Evolutionary conservation across 2,888 invertebrate genomes (phyloP).

Genomic region (Branchipolynoe longqiensis): DNA sequence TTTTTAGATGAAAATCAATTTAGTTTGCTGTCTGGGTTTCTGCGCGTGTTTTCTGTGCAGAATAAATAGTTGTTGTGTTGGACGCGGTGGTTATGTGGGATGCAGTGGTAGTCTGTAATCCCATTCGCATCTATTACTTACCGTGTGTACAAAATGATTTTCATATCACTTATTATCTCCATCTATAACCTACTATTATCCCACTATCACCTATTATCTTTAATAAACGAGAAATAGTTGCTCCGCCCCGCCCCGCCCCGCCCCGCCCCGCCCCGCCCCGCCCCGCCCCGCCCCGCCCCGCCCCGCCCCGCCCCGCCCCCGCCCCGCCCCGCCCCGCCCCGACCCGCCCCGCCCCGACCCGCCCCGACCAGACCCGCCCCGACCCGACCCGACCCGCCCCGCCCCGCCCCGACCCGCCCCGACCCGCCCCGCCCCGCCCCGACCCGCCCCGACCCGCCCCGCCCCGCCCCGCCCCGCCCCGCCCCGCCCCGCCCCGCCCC

Average conservation of each 20-base stretch:
- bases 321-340: background rate
- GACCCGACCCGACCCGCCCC: background rate
- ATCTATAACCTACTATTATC: too few relatives aligned
- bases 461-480: conserved; percentile 4
- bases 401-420: background rate
- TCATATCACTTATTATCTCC: too few relatives aligned
- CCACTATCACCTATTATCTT: too few relatives aligned
- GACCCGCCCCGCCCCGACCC: background rate
- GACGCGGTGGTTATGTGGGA: too few relatives aligned
- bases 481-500: conserved; percentile 7
- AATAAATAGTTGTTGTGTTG: too few relatives aligned
- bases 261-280: background rate
- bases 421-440: background rate
- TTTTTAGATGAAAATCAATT: too few relatives aligned
- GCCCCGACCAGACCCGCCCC: background rate
- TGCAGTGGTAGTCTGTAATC: too few relatives aligned
- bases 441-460: background rate
- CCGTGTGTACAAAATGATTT: too few relatives aligned
- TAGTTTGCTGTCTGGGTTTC: too few relatives aligned
- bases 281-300: background rate
- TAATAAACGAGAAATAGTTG: too few relatives aligned
- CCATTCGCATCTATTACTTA: too few relatives aligned
- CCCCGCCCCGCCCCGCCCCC: background rate
- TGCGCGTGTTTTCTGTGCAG: too few relatives aligned
- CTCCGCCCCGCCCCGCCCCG: background rate